phyloP scores from a whole-genome alignment of 2,888 invertebrate genomes.

The Esperia sulphurella region DNA sequence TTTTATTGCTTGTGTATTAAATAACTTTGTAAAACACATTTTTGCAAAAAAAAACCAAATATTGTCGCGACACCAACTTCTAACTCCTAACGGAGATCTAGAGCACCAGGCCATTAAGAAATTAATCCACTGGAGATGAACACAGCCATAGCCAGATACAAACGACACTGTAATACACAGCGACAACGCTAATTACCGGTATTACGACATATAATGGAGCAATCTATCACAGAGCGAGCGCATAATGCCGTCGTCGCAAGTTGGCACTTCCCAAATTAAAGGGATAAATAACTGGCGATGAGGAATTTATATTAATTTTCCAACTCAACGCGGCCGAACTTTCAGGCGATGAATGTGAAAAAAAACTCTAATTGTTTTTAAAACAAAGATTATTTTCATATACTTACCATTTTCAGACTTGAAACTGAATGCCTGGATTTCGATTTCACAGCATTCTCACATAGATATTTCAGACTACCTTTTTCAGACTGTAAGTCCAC shows the following conservation, averaged over 20 bases:
- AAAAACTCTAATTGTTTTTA: too few species aligned
- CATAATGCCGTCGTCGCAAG: background rate
- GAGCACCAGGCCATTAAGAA: background rate
- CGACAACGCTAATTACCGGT: constrained; percentile 25
- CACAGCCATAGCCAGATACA: background rate
- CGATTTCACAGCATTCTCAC: too few species aligned
- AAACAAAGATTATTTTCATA: too few species aligned
- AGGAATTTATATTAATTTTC: constrained; percentile 44
- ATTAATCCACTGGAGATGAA: background rate
- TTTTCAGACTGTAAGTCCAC: too few species aligned
- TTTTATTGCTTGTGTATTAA: too few species aligned
- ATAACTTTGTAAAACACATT: too few species aligned
- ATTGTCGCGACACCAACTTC: too few species aligned
- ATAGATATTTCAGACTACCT: too few species aligned
- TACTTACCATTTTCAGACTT: too few species aligned
- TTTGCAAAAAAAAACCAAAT: too few species aligned
- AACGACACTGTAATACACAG: constrained; percentile 15
- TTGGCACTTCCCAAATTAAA: constrained; percentile 38
- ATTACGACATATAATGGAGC: constrained; percentile 25
- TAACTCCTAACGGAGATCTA: too few species aligned
- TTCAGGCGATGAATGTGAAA: background rate
- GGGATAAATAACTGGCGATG: constrained; percentile 37
- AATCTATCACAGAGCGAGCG: constrained; percentile 26
- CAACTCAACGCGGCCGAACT: constrained; percentile 22
- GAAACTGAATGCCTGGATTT: too few species aligned